These are phyloP conservation scores for Hippolais icterina DNA, from an alignment of 2,113 vertebrate genomes.

Conservation along the genomic window DNA sequence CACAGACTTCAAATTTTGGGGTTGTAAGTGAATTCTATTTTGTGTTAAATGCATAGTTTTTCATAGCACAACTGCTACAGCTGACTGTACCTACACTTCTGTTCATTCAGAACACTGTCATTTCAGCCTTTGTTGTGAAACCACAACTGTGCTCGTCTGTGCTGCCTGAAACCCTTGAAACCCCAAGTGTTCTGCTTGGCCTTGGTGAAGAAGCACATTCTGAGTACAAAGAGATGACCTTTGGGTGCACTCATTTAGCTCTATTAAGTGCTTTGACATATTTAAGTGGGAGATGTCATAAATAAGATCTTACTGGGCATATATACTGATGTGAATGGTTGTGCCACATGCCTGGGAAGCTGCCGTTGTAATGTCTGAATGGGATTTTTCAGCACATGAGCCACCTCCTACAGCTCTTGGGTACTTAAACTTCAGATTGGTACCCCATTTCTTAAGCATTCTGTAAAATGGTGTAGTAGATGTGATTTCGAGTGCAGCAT, in stretches of 20 bases:
- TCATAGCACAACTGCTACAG: neutral
- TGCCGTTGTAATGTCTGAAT: neutral
- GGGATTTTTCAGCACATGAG: neutral
- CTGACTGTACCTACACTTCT: neutral
- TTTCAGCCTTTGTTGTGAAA: neutral
- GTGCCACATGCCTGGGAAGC: neutral
- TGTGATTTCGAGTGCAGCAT: neutral
- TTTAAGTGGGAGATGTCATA: neutral
- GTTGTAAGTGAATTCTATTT: neutral
- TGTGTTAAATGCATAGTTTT: neutral
- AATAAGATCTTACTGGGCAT: neutral
- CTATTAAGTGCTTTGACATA: neutral
- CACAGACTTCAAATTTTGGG: neutral
- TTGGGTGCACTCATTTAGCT: neutral
- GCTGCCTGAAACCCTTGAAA: neutral
- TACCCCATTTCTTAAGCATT: neutral
- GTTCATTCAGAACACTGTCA: neutral
- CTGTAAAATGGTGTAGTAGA: neutral
- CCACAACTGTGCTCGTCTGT: neutral
- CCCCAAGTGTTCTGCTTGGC: neutral
- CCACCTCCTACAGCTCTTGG: neutral
- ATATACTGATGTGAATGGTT: neutral
- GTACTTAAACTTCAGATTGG: neutral
- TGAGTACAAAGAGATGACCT: neutral
- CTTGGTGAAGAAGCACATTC: neutral